These are phyloP conservation scores for Sinhomidia bicolor DNA, from an alignment of 2,888 invertebrate genomes.

Conservation along the genomic window DNA sequence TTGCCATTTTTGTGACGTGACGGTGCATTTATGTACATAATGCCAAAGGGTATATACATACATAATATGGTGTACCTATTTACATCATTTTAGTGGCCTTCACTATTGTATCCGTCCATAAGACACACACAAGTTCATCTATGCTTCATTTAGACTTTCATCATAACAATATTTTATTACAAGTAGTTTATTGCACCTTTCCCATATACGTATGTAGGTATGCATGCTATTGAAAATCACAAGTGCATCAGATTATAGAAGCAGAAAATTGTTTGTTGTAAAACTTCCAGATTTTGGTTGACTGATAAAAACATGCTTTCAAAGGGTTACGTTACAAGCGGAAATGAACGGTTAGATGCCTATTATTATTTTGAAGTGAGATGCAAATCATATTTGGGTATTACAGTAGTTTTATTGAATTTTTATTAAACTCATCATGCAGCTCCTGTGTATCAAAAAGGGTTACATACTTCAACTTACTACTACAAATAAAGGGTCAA, in stretches of 20 bases:
- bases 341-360: too few relatives aligned
- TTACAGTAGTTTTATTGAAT: not conserved
- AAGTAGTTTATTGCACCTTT: not conserved
- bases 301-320: not conserved
- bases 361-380: not conserved
- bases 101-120: not conserved
- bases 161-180: not conserved
- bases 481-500: not conserved
- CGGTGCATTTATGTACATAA: not conserved
- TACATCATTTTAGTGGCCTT: conserved; percentile 1
- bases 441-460: not conserved
- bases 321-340: not conserved
- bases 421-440: conserved; percentile 24
- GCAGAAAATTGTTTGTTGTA: not conserved
- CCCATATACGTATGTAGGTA: too few relatives aligned
- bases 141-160: conserved; percentile 21
- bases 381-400: not conserved
- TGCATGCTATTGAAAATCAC: not conserved
- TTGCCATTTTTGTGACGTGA: not conserved
- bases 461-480: too few relatives aligned
- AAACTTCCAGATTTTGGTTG: conserved; percentile 44
- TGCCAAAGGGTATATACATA: conserved; percentile 27
- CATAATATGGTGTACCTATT: too few relatives aligned
- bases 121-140: too few relatives aligned
- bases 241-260: not conserved